Evolutionary conservation across 2,797 vertebrate genomes (phyloP).

Genomic region (Presbytis comata): DNA sequence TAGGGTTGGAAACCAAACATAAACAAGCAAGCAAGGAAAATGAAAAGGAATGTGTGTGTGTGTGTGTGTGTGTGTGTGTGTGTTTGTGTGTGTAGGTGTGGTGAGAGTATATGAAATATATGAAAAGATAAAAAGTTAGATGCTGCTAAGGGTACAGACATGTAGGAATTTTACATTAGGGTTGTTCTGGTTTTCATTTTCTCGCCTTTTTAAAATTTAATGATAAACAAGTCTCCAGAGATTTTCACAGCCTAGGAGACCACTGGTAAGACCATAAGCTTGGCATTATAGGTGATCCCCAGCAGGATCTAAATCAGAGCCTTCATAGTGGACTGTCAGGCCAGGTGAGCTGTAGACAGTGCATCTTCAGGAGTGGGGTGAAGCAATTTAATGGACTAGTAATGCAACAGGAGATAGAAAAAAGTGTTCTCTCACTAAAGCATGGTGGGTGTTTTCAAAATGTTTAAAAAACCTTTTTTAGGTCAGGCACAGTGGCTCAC

Average conservation of each 20-base stretch:
- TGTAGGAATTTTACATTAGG: slow-evolving; percentile 4
- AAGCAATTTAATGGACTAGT: not conserved
- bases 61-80: no score
- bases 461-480: not conserved
- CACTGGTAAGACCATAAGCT: slow-evolving; percentile 56
- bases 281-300: slow-evolving; percentile 31
- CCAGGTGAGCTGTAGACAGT: not conserved
- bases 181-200: not conserved
- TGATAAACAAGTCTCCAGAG: slow-evolving; percentile 47
- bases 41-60: not conserved
- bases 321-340: not conserved
- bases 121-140: slow-evolving; percentile 49
- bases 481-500: not conserved
- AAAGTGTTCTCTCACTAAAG: not conserved
- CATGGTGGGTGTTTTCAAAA: not conserved
- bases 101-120: not conserved
- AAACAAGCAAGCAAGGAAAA: not conserved
- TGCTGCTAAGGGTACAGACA: slow-evolving; percentile 19
- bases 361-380: fast-evolving
- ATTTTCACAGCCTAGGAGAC: slow-evolving; percentile 69
- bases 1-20: not conserved
- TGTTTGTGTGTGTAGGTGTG: not conserved
- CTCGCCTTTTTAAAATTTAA: not conserved
- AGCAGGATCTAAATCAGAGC: slow-evolving; percentile 42
- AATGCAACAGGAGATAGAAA: not conserved